A percentile compares a stretch with the other conserved stretches of the same genome.
These are phyloP conservation scores for Salvelinus alpinus DNA, from an alignment of 2,113 vertebrate genomes.

Conservation along the genomic window DNA sequence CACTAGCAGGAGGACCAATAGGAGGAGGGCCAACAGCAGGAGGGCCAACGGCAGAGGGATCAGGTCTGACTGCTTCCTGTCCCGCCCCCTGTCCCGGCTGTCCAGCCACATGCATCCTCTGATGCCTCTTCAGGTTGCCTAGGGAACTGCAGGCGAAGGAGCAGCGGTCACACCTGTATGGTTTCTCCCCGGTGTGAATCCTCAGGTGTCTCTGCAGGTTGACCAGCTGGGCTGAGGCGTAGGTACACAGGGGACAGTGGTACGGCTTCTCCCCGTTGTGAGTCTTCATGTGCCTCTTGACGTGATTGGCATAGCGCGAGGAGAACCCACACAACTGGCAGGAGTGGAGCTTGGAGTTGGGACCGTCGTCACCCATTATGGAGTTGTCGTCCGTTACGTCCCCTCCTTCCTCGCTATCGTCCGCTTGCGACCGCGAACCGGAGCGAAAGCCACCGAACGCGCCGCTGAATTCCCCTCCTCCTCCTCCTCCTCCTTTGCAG, in stretches of 20 bases:
- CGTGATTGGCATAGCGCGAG: constrained; percentile 95
- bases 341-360: constrained; percentile 79
- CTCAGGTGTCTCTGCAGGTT: constrained; percentile 96
- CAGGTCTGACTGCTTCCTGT: constrained; percentile 63
- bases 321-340: constrained; percentile 94
- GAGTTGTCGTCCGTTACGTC: constrained; percentile 56
- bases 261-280: constrained; percentile 98
- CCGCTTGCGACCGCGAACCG: constrained; percentile 32
- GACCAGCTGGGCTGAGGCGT: constrained; percentile 94
- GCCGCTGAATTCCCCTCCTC: constrained; percentile 56
- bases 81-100: constrained; percentile 61
- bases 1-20: not conserved
- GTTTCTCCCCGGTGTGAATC: constrained; percentile 96
- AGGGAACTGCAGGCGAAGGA: constrained; percentile 94
- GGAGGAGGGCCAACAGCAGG: too few species aligned
- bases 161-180: constrained; percentile 92
- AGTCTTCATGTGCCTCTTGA: constrained; percentile 98
- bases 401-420: constrained; percentile 35
- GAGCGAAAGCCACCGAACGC: constrained; percentile 9
- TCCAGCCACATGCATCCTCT: constrained; percentile 84
- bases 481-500: constrained; percentile 66
- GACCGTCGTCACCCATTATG: constrained; percentile 56
- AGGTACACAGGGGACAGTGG: constrained; percentile 89
- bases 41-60: not conserved
- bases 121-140: constrained; percentile 95